Conservation (phyloP, 2,888 invertebrate species). For the Cryptosula pallasiana region DNA sequence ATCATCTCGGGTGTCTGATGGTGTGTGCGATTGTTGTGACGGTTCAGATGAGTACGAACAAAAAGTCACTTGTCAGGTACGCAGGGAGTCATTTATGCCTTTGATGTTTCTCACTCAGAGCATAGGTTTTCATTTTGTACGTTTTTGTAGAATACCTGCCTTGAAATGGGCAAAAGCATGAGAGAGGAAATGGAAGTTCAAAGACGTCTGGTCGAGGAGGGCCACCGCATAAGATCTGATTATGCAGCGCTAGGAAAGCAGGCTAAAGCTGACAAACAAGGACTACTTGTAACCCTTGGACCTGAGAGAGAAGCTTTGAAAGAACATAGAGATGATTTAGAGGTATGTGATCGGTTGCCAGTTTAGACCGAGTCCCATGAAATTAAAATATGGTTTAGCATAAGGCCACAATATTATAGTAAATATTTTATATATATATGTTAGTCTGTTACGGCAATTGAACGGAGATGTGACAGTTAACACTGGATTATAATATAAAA, state of each 20-base stretch:
- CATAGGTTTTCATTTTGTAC: background rate
- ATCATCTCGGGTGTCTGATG: constrained; percentile 83
- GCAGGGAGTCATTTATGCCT: background rate
- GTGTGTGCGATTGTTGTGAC: constrained; percentile 77
- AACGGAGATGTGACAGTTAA: too few relatives aligned
- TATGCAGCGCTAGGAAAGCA: constrained; percentile 61
- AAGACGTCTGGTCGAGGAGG: constrained; percentile 71
- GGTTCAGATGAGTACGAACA: constrained; percentile 58
- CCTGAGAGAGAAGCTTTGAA: constrained; percentile 33
- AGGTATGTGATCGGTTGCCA: too few relatives aligned
- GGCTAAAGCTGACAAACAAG: constrained; percentile 69
- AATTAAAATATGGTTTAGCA: too few relatives aligned
- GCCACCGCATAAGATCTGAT: constrained; percentile 55
- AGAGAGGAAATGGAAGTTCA: constrained; percentile 62
- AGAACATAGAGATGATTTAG: constrained; percentile 31
- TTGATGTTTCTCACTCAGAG: background rate
- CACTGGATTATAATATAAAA: too few relatives aligned
- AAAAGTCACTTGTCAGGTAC: constrained; percentile 38
- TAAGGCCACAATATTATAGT: too few relatives aligned
- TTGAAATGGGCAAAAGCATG: constrained; percentile 60
- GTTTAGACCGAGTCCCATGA: too few relatives aligned
- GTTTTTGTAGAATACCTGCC: constrained; percentile 30
- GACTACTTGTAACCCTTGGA: constrained; percentile 34
- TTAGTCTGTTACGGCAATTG: too few relatives aligned
- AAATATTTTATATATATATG: too few relatives aligned